phyloP scores from a whole-genome alignment of 2,797 vertebrate genomes.

The Pseudopleuronectes americanus region DNA sequence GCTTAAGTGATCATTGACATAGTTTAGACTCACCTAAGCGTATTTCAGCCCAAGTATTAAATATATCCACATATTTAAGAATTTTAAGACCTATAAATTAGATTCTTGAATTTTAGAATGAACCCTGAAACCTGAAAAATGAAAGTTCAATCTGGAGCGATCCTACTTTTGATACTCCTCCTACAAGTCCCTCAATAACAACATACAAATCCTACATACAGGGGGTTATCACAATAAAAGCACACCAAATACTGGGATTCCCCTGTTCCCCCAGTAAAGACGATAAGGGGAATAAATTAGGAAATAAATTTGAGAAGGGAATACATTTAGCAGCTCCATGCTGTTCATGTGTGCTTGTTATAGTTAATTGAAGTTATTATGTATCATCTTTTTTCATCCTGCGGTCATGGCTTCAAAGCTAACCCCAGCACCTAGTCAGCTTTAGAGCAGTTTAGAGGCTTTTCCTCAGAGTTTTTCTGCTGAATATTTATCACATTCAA shows the following conservation, averaged over 20 bases:
- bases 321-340: constrained; percentile 8
- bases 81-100: too few relatives aligned
- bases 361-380: constrained; percentile 12
- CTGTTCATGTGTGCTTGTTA: constrained; percentile 8
- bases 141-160: not conserved
- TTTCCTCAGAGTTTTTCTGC: not conserved
- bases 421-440: not conserved
- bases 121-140: too few relatives aligned
- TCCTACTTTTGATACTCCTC: not conserved
- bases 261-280: constrained; percentile 7
- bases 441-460: not conserved
- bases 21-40: too few relatives aligned
- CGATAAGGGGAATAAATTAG: constrained; percentile 21
- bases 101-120: too few relatives aligned
- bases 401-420: constrained; percentile 11
- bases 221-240: not conserved
- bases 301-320: constrained; percentile 24
- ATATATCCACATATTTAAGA: too few relatives aligned
- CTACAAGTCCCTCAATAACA: not conserved
- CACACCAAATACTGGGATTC: constrained; percentile 1
- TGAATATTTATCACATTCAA: constrained; percentile 3
- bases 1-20: too few relatives aligned
- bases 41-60: too few relatives aligned
- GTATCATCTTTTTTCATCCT: constrained; percentile 14
- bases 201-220: not conserved